Evolutionary conservation across 1,140 invertebrate genomes (phyloP), one percentile per base, ranked within the genome.

Genomic region (Gryllus bimaculatus): DNA sequence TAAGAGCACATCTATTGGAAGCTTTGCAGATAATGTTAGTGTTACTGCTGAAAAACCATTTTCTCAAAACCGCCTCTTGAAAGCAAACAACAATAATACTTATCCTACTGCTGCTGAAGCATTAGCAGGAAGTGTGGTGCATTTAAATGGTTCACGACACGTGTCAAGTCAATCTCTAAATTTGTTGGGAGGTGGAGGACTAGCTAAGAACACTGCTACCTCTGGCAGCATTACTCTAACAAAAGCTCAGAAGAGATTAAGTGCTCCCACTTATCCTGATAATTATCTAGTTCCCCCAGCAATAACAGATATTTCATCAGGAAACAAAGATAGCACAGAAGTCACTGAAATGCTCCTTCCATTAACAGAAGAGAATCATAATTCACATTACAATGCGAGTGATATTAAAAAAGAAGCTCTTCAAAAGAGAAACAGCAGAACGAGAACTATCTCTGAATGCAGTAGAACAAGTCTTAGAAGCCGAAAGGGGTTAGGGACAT

Each of bases 61-160:
- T 80, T 81, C 47, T 73, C 78, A 26, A 73, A 80, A 74, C 15
- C 78, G 54, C 15, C n/a, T 77, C 20, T 47, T 48, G 73, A 77
- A 77, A 47, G 26, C 91, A 0, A 91, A 92, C 78, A 92, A 91
- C 82, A 94, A 94, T 82, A 89, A 90, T 10, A 89, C 90, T 49
- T 94, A 94, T 80, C 92, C 92, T 3, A 94, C 92, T 0, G 92
- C 93, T 0, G 90, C 91, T 39, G 91, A 95, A 86, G 88, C 92
- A 13, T 88, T 92, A 48, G 87, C 89, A 80, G 88, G 89, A 78
- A 91, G 90, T 83, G 88, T 85, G 78, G 89, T 89, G 8, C 47
- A 78, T 13, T 26, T 80, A 47, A 54, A 18, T 21, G 75, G 47
- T 8, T 77, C 49, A 12, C 39, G 49, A 73, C 47, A 48, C 15